Evolutionary conservation across 2,888 invertebrate species (phyloP), one percentile per base, ranked within the genome.

Genomic region (Ernsta delagoae): DNA sequence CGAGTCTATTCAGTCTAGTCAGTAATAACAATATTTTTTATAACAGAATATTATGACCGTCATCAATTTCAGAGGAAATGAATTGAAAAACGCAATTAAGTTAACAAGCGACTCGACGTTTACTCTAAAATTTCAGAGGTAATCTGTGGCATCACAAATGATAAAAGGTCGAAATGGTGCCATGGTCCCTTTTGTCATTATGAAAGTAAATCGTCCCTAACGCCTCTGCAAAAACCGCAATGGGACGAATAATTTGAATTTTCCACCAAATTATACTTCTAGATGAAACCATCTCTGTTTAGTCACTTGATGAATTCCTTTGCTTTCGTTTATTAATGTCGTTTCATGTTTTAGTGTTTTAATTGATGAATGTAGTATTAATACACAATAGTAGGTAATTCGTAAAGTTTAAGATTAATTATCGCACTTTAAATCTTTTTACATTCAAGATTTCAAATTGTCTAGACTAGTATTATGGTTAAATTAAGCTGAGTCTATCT

Each of bases 161-260:
- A 16, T 48, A 6, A 50, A 62, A 57, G 50, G 50, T 50, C 50
- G 36, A 50, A 57, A 34, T 36, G 12, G 36, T 12, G 9, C 50
- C 36, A 9, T 50, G 36, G 12, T 12, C 61, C 50, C 50, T 16
- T 50, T 36, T 36, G 36, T 34, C 50, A 61, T 61, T 61, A 50
- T 48, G 24, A 60, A 60, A 45, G 45, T 45, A 60, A 60, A 45
- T 60, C 24, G 60, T 48, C 34, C 48, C 60, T 61, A 61, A 61
- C 61, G 34, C 36, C 61, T 36, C 61, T 3, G 36, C 36, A 50
- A 16, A 61, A 61, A 50, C 61, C 61, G 61, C 61, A 61, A 61
- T 61, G 61, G 43, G 34, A 36, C 61, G 61, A 61, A 50, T 48
- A 61, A 61, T 61, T 61, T 48, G 48, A 61, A 61, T 61, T 61